A percentile compares a stretch with the other conserved stretches of the same genome.
These are phyloP conservation scores for Serranus cabrilla DNA, from an alignment of 2,797 vertebrate genomes.

Conservation along the genomic window DNA sequence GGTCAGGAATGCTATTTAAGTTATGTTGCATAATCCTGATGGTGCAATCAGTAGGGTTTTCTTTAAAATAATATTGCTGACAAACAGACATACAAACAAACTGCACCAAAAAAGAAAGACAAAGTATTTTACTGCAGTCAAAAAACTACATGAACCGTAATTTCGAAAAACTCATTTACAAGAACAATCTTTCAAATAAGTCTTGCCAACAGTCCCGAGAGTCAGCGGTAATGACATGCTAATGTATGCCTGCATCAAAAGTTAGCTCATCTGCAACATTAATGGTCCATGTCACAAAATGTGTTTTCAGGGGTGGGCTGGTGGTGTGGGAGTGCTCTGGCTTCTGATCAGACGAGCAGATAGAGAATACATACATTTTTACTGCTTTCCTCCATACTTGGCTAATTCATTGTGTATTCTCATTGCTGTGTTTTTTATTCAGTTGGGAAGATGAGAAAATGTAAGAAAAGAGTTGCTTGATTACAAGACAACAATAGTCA, in stretches of 20 bases:
- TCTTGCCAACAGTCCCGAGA: slow-evolving; percentile 30
- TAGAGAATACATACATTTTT: neutral
- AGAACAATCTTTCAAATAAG: slow-evolving; percentile 35
- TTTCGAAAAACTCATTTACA: slow-evolving; percentile 32
- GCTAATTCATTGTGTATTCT: neutral
- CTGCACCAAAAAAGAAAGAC: too few species aligned
- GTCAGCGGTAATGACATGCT: slow-evolving; percentile 60
- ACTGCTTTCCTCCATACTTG: neutral
- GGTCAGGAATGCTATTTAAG: too few species aligned
- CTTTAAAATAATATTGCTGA: too few species aligned
- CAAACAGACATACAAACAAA: neutral
- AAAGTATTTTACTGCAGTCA: neutral
- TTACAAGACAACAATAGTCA: neutral
- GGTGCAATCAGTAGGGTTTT: too few species aligned
- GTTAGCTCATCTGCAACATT: slow-evolving; percentile 39
- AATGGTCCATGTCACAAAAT: slow-evolving; percentile 42
- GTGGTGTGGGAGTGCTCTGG: neutral
- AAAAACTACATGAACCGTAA: slow-evolving; percentile 6
- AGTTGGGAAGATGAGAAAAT: slow-evolving; percentile 4
- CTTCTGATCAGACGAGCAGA: slow-evolving; percentile 4
- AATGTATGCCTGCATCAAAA: slow-evolving; percentile 60
- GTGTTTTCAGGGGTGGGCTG: neutral
- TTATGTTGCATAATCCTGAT: too few species aligned
- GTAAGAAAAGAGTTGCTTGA: neutral
- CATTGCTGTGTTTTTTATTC: neutral